These are phyloP conservation scores for Tympanoctomys barrerae DNA, from an alignment of 2,797 vertebrate genomes.

Conservation along the genomic window DNA sequence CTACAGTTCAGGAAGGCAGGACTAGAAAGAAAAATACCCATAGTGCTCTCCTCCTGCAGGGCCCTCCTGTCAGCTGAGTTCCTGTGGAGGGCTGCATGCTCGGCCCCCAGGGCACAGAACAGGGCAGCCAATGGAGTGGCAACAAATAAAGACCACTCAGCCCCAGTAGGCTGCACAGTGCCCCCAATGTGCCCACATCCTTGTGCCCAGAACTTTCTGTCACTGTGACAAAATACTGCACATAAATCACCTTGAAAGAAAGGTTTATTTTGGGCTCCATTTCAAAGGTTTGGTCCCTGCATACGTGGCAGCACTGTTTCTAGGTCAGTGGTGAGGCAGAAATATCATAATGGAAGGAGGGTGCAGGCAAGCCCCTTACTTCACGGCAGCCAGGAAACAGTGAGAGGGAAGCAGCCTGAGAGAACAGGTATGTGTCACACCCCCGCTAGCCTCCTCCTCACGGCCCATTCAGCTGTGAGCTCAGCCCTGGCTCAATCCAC, in stretches of 20 bases:
- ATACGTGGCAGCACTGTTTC: neutral
- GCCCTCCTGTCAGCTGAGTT: neutral
- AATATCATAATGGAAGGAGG: neutral
- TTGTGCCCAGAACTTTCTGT: neutral
- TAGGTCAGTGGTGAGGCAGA: neutral
- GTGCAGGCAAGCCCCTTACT: neutral
- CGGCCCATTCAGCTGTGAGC: neutral
- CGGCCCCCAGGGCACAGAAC: neutral
- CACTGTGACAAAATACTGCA: neutral
- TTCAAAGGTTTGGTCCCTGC: neutral
- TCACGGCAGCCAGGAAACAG: neutral
- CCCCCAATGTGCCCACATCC: neutral
- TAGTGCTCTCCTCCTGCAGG: neutral
- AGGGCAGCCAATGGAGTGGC: neutral
- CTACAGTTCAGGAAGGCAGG: neutral
- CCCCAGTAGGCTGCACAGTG: neutral
- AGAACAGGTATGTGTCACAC: too few species aligned
- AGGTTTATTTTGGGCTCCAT: neutral
- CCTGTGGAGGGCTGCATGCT: neutral
- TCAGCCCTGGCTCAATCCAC: too few species aligned
- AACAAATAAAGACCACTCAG: fast-evolving
- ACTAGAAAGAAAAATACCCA: neutral
- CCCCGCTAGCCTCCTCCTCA: neutral
- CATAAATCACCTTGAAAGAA: neutral
- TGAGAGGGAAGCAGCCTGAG: neutral